These are phyloP conservation scores for Malthinus seriepunctatus DNA, from an alignment of 2,888 invertebrate genomes.

Conservation along the genomic window DNA sequence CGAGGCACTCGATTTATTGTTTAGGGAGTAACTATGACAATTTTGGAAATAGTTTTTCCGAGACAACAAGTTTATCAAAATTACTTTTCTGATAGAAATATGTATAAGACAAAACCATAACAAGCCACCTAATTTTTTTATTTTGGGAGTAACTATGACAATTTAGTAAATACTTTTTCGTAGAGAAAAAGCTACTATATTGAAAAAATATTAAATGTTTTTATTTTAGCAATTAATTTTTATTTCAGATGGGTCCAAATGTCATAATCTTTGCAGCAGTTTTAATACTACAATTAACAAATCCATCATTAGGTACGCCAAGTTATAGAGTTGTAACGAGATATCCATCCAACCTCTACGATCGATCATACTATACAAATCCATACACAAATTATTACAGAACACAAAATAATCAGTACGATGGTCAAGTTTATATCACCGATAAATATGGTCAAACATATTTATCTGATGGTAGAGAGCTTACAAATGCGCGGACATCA, in stretches of 20 bases:
- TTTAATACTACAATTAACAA: slow-evolving; percentile 18
- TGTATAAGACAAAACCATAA: too few species aligned
- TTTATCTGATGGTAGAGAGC: slow-evolving; percentile 8
- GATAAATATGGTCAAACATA: slow-evolving; percentile 50
- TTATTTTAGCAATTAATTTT: too few species aligned
- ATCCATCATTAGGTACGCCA: slow-evolving; percentile 15
- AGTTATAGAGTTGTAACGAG: slow-evolving; percentile 13
- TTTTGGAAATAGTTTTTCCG: too few species aligned
- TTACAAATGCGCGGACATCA: background rate
- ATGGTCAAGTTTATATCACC: slow-evolving; percentile 48
- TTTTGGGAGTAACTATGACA: too few species aligned
- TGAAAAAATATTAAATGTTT: too few species aligned
- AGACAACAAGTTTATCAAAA: too few species aligned
- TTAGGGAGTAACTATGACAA: too few species aligned
- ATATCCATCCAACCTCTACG: slow-evolving; percentile 9
- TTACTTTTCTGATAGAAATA: too few species aligned
- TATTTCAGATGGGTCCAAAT: slow-evolving; percentile 23
- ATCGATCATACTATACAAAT: slow-evolving; percentile 22
- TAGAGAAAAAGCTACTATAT: too few species aligned
- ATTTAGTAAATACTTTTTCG: too few species aligned
- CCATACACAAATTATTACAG: slow-evolving; percentile 22
- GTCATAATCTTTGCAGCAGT: slow-evolving; percentile 1
- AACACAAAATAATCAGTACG: slow-evolving; percentile 25
- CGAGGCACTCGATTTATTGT: too few species aligned
- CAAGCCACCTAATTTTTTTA: too few species aligned